Conservation (phyloP, 2,888 invertebrate genomes). For the Diarsia brunnea region DNA sequence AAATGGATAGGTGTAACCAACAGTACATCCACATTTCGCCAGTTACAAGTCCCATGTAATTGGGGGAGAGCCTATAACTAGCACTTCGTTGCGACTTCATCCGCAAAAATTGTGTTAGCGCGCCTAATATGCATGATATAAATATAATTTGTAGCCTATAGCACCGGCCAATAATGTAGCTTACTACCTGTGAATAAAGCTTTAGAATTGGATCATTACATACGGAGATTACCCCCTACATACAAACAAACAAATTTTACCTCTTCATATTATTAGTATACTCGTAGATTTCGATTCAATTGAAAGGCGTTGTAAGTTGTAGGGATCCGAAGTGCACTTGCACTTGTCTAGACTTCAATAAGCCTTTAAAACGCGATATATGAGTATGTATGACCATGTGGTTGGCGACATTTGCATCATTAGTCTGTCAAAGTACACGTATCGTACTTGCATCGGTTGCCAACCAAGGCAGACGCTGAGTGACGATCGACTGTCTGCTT, state of each 20-base stretch:
- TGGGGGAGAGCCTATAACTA: neutral
- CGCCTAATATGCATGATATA: too few species aligned
- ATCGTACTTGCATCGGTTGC: conserved; percentile 36
- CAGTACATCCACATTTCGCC: neutral
- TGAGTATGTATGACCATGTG: conserved; percentile 27
- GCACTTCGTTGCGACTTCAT: too few species aligned
- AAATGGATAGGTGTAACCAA: neutral
- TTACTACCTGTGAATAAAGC: too few species aligned
- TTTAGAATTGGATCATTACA: too few species aligned
- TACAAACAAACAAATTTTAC: too few species aligned
- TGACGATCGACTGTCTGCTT: conserved; percentile 27
- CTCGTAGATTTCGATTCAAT: neutral
- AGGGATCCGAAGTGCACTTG: neutral
- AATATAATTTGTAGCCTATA: too few species aligned
- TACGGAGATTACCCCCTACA: too few species aligned
- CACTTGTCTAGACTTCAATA: neutral
- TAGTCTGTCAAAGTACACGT: conserved; percentile 40
- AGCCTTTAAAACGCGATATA: conserved; percentile 14
- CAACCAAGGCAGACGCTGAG: conserved; percentile 39
- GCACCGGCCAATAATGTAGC: too few species aligned
- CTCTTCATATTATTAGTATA: too few species aligned
- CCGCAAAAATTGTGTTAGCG: too few species aligned
- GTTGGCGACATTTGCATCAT: conserved; percentile 63
- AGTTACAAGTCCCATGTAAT: neutral
- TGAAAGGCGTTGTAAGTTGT: neutral